Evolutionary conservation across 35 echinoderm and acorn worm genomes (phyloP).

Genomic region (Holothuria glaberrima): DNA sequence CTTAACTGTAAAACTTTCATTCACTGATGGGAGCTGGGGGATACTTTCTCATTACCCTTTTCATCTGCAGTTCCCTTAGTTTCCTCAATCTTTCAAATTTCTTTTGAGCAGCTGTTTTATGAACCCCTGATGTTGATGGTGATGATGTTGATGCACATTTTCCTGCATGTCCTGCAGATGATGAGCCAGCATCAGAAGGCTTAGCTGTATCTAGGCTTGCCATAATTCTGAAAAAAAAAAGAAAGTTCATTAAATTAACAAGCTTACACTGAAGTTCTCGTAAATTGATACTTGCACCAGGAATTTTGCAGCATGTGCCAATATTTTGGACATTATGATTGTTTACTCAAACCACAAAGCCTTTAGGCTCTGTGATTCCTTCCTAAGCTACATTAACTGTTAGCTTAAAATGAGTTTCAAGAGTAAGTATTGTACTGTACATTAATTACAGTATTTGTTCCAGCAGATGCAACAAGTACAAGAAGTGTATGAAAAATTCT

Average conservation of each 20-base stretch:
- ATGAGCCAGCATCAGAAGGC: not conserved
- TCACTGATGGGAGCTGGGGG: no score
- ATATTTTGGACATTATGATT: no score
- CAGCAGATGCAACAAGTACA: not conserved
- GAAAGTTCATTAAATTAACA: no score
- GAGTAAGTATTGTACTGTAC: not conserved
- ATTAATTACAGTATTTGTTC: not conserved
- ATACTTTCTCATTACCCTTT: slow-evolving; percentile 62
- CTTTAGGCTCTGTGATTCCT: no score
- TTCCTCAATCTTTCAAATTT: slow-evolving; percentile 86
- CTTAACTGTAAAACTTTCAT: no score
- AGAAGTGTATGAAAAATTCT: slow-evolving; percentile 59
- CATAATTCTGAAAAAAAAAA: not conserved
- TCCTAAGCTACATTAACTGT: no score
- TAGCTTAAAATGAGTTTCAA: slow-evolving; percentile 38
- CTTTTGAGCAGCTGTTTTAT: slow-evolving; percentile 56
- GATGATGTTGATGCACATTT: not conserved
- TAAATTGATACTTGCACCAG: no score
- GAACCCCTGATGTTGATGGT: not conserved
- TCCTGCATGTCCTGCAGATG: not conserved
- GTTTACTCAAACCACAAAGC: no score
- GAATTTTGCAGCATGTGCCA: no score
- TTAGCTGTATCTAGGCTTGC: slow-evolving; percentile 9
- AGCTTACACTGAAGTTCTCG: no score
- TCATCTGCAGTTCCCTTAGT: slow-evolving; percentile 82